Base-by-base conservation (phyloP, 2,888 invertebrate genomes). In the Craniophora ligustri region DNA sequence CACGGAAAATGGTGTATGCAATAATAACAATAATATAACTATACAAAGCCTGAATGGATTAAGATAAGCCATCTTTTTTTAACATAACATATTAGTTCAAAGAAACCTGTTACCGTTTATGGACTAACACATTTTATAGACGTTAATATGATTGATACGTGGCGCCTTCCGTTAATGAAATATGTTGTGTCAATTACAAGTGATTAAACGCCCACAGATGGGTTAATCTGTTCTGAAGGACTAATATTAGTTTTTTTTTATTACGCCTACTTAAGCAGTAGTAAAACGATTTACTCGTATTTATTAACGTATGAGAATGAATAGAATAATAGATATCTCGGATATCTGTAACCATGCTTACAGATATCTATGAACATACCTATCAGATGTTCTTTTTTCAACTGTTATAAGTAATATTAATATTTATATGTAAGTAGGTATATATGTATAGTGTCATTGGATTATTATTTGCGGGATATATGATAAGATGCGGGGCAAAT, bases 151-250 rank as follows among this genome's bases (percentile, higher is more conserved):
- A 70, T 70, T 10, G 56, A 70, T 60, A 26, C 11, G 28, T 30
- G 34, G 47, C 64, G 61, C 56, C 53, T 47, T 66, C 54, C 35
- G 41, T 42, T 50, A 48, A 54, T 34, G 46, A 35, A 23, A 16
- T 26, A 19, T 61, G 23, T 66, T 66, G 54, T 54, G 50, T 67
- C 67, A 61, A 70, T 68, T 67, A 68, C 42, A 6, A 23, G 28
- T 47, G 54, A 49, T 58, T 51, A 32, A 68, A 55, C 54, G 34
- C 61, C 57, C 47, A 65, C 60, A 44, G 40, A 15, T 45, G 31
- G 8, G 15, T 16, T 50, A 39, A 58, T 42, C 31, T 32, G 31
- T 28, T 8, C 28, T 8, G 14, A 47, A 6, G 15, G 3, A 14
- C 15, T 3, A 8, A 15, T 3, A 32, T 14, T 15, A 8, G 23